Conservation (phyloP, 2,888 invertebrate species). For the Meganola albula region DNA sequence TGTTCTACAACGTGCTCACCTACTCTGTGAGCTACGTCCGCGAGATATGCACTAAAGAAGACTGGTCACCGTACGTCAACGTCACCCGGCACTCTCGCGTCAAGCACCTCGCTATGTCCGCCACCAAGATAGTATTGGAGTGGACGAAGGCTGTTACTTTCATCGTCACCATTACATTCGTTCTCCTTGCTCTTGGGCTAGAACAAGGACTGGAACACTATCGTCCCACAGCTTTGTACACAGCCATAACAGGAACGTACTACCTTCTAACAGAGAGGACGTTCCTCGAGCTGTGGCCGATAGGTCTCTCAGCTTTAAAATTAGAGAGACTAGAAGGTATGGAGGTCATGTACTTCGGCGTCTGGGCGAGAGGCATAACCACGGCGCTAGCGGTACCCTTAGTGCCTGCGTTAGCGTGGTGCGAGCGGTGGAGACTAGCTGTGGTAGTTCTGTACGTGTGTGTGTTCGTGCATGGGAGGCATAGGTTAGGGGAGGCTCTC, state of each 20-base stretch:
- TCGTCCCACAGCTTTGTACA: constrained; percentile 82
- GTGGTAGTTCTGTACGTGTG: constrained; percentile 80
- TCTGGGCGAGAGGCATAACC: constrained; percentile 79
- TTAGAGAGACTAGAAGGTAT: constrained; percentile 82
- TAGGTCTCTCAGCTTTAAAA: constrained; percentile 76
- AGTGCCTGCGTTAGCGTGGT: constrained; percentile 74
- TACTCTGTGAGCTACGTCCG: constrained; percentile 87
- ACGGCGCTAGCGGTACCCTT: constrained; percentile 76
- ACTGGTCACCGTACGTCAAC: constrained; percentile 87
- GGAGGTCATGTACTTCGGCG: constrained; percentile 83
- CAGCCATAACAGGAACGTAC: constrained; percentile 81
- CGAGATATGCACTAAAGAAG: constrained; percentile 84
- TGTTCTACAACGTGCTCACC: constrained; percentile 89
- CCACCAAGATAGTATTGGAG: constrained; percentile 87
- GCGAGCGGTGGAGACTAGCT: constrained; percentile 78
- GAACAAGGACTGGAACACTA: constrained; percentile 87
- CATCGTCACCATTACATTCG: constrained; percentile 85
- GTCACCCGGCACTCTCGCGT: constrained; percentile 84
- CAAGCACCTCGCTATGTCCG: constrained; percentile 88
- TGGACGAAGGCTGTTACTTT: constrained; percentile 90
- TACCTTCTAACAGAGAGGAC: constrained; percentile 85
- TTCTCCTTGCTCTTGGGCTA: constrained; percentile 84
- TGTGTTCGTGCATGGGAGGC: constrained; percentile 81
- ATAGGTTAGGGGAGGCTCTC: constrained; percentile 77
- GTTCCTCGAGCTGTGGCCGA: constrained; percentile 81